Conservation (phyloP, 2,113 vertebrate species). For the Rynchops niger region DNA sequence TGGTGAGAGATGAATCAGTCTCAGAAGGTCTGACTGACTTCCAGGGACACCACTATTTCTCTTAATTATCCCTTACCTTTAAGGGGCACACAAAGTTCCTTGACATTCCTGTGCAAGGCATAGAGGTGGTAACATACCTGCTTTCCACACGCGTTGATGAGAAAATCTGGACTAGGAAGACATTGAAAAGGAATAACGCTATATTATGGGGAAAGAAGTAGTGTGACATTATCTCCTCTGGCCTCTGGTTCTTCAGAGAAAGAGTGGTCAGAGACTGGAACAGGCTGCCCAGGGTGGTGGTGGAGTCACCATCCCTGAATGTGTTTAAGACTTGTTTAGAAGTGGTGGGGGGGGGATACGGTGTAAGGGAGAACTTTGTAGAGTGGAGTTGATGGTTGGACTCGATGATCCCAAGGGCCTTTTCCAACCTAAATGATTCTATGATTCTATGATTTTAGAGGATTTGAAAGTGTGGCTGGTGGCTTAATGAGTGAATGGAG, state of each 20-base stretch:
- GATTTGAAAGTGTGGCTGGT: neutral
- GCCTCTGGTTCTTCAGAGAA: neutral
- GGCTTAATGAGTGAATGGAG: neutral
- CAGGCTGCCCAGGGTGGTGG: no score
- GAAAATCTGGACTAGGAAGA: neutral
- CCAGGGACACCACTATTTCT: neutral
- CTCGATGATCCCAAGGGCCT: no score
- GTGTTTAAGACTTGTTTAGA: no score
- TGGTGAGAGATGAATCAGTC: neutral
- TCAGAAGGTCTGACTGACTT: neutral
- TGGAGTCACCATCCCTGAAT: no score
- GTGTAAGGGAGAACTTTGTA: no score
- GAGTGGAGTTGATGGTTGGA: no score
- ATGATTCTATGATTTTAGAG: neutral
- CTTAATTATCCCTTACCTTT: neutral
- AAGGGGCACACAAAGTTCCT: neutral
- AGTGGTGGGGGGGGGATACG: no score
- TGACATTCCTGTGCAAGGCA: neutral
- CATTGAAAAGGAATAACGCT: neutral
- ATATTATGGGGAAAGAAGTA: neutral
- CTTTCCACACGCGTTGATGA: neutral
- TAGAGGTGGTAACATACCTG: neutral
- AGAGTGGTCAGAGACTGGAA: no score
- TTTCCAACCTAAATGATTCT: no score
- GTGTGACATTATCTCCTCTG: neutral